Evolutionary conservation across 2,113 vertebrate species (phyloP).

Genomic region (Cochlearius cochlearius): DNA sequence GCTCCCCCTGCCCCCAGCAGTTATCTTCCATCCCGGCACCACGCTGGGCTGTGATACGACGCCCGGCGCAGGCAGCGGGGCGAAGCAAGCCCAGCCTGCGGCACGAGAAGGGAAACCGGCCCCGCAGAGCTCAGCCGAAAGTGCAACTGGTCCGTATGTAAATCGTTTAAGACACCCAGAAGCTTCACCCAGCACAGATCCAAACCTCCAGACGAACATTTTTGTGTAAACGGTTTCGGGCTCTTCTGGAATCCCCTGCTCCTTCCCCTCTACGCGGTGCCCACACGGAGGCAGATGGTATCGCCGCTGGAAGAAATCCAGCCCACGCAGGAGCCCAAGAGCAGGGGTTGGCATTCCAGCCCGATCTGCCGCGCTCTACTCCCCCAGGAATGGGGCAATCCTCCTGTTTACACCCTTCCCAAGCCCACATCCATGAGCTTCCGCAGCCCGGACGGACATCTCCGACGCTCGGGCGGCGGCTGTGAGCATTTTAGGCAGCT

Average conservation of each 20-base stretch:
- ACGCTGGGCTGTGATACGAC: rapidly evolving
- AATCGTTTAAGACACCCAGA: not conserved
- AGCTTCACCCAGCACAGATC: not conserved
- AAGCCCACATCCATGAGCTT: not conserved
- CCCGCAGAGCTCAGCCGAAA: rapidly evolving
- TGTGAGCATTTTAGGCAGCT: not conserved
- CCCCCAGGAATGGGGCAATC: not conserved
- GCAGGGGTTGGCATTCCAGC: not conserved
- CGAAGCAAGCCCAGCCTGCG: not conserved
- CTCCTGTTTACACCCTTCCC: not conserved
- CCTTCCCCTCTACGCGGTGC: rapidly evolving
- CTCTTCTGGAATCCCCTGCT: not conserved
- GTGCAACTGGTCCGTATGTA: not conserved
- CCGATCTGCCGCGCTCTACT: not conserved
- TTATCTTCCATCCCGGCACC: not conserved
- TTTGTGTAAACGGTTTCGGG: not conserved
- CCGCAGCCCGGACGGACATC: not conserved
- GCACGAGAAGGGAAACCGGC: not conserved
- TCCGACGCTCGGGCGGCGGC: not conserved
- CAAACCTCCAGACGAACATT: not conserved
- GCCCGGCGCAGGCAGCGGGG: not conserved
- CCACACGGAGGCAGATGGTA: not conserved
- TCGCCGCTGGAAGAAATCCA: not conserved
- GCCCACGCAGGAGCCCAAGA: not conserved
- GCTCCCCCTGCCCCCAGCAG: not conserved